Evolutionary conservation across 2,888 invertebrate genomes (phyloP), one percentile per base, ranked within the genome.

Genomic region (Dilophus febrilis): DNA sequence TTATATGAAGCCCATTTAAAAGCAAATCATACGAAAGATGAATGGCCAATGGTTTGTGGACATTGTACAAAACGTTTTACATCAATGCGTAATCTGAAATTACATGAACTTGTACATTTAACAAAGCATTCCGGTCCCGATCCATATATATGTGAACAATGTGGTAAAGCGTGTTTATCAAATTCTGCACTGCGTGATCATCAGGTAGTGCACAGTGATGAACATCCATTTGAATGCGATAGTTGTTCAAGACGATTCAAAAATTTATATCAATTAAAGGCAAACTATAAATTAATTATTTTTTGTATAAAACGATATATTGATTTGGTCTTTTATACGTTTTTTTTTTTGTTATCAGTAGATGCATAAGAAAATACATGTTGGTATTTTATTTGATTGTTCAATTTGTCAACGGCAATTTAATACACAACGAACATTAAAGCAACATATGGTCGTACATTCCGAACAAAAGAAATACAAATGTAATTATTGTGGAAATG

Each of bases 121-220:
- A 51, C 55, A 1, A 51, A 58, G 22, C 61, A 61, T 40, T 49
- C 53, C 3, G 57, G 58, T 29, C 50, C 51, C 11, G 57, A 63
- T 39, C 65, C 65, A 2, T 67, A 55, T 43, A 57, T 65, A 12
- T 67, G 67, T 44, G 65, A 66, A 42, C 56, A 59, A 41, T 67
- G 67, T 46, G 65, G 65, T 1, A 60, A 63, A 40, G 57, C 61
- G 11, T 57, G 65, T 14, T 63, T 63, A 26, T 64, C 66, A 4
- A 59, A 61, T 34, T 64, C 65, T 2, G 64, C 66, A 2, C 49
- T 67, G 0, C 64, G 61, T 30, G 66, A 66, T 44, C 67, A 68
- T 49, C 58, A 64, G 42, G 53, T 65, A 5, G 63, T 62, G 2
- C 67, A 68, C 44, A 63, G 62, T 13, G 62, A 64, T 2, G 63